A percentile compares a stretch with the other conserved stretches of the same genome.
Evolutionary conservation across 2,797 vertebrate genomes (phyloP).

Genomic region (Salmo trutta): DNA sequence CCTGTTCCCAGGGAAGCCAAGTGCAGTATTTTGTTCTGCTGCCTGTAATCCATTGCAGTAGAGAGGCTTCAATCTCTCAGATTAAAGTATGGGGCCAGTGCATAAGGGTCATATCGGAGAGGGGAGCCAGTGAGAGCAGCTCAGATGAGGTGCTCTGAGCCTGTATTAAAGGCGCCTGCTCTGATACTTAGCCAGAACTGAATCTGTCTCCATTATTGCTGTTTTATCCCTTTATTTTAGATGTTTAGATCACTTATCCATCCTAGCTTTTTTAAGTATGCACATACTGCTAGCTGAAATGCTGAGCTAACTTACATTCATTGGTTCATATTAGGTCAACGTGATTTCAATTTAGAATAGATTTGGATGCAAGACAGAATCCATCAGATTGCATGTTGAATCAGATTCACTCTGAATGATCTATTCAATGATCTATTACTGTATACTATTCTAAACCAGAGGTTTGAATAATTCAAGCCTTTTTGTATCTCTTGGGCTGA

Average conservation of each 20-base stretch:
- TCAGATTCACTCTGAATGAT: not conserved
- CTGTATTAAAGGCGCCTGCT: constrained; percentile 26
- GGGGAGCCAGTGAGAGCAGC: constrained; percentile 50
- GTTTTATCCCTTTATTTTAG: constrained; percentile 56
- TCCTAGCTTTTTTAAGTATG: constrained; percentile 22
- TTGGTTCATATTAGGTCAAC: not conserved
- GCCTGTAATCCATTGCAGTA: constrained; percentile 61
- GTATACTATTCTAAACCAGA: no score
- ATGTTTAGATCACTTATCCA: constrained; percentile 44
- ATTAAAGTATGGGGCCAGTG: constrained; percentile 59
- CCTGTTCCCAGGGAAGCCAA: constrained; percentile 25
- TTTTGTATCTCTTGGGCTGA: no score
- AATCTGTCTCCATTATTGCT: constrained; percentile 40
- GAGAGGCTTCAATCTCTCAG: constrained; percentile 68
- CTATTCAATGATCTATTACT: no score
- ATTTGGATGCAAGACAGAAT: not conserved
- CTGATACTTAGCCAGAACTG: constrained; percentile 47
- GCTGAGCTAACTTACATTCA: not conserved
- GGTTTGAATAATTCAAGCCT: no score
- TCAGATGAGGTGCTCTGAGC: not conserved
- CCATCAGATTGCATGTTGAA: not conserved
- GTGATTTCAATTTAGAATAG: not conserved
- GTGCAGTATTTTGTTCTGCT: constrained; percentile 9
- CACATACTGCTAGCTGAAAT: not conserved
- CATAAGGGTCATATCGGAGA: constrained; percentile 50